A percentile compares a stretch with the other conserved stretches of the same genome.
These are phyloP conservation scores for Panurus biarmicus DNA, from an alignment of 2,113 vertebrate species.

Conservation along the genomic window DNA sequence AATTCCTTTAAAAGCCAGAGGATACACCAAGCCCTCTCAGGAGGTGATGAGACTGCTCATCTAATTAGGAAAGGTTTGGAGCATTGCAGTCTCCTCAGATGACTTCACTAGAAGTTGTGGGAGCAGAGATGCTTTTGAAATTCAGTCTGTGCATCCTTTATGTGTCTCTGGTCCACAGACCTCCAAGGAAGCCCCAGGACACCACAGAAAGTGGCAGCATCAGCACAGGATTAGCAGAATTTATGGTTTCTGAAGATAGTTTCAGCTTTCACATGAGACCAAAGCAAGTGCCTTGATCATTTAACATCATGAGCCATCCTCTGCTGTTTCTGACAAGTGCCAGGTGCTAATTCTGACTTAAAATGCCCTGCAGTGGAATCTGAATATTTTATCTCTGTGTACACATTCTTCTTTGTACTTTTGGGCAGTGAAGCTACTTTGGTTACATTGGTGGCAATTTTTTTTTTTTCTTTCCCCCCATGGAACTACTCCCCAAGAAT, in stretches of 20 bases:
- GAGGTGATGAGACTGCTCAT: not conserved
- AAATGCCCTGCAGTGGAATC: not conserved
- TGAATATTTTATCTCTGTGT: not conserved
- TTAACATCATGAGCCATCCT: not conserved
- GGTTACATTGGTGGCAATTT: not conserved
- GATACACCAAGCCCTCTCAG: not conserved
- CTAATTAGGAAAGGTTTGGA: conserved; percentile 11
- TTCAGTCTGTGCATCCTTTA: not conserved
- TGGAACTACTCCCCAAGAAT: not conserved
- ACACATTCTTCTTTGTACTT: not conserved
- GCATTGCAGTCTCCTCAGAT: not conserved
- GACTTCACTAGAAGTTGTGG: not conserved
- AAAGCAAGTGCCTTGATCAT: not conserved
- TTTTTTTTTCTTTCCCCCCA: not conserved
- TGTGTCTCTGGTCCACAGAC: not conserved
- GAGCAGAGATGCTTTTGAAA: not conserved
- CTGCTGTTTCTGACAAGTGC: not conserved
- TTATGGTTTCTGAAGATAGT: not conserved
- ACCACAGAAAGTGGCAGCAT: not conserved
- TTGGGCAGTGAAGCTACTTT: not conserved
- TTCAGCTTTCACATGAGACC: not conserved
- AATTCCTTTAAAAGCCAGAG: conserved; percentile 9
- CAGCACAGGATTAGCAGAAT: not conserved
- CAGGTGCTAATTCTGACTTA: not conserved
- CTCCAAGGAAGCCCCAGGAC: not conserved